These are phyloP conservation scores for Ceyx margarethae DNA, from an alignment of 2,113 vertebrate species.

Conservation along the genomic window DNA sequence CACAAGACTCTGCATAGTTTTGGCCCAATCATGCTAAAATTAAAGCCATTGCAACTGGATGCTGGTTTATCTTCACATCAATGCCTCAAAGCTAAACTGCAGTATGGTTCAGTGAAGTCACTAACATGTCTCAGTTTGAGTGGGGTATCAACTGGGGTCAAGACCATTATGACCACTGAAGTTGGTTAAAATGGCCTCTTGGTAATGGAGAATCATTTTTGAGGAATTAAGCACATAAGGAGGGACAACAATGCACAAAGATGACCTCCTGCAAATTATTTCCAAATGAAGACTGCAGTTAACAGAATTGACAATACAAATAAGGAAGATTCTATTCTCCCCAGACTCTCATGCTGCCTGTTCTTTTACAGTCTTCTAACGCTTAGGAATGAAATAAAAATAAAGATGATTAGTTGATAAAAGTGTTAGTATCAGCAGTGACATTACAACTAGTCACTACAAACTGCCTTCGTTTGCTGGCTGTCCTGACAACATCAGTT, in stretches of 20 bases:
- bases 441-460: not conserved
- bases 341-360: not conserved
- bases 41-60: not conserved
- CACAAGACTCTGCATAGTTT: not conserved
- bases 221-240: not conserved
- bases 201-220: not conserved
- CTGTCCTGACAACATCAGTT: not conserved
- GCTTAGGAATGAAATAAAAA: slow-evolving; percentile 1
- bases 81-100: not conserved
- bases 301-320: not conserved
- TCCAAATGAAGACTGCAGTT: not conserved
- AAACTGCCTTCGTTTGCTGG: not conserved
- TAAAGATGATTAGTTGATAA: not conserved
- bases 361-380: not conserved
- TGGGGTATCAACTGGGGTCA: not conserved
- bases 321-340: not conserved
- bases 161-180: too few relatives aligned
- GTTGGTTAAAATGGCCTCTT: not conserved
- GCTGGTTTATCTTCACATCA: not conserved
- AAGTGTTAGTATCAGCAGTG: not conserved
- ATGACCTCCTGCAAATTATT: not conserved
- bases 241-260: not conserved
- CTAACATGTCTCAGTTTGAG: not conserved
- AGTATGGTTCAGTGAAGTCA: not conserved
- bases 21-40: fast-evolving